Base-by-base conservation (phyloP, 2,113 vertebrate species). In the Colistium nudipinnis region DNA sequence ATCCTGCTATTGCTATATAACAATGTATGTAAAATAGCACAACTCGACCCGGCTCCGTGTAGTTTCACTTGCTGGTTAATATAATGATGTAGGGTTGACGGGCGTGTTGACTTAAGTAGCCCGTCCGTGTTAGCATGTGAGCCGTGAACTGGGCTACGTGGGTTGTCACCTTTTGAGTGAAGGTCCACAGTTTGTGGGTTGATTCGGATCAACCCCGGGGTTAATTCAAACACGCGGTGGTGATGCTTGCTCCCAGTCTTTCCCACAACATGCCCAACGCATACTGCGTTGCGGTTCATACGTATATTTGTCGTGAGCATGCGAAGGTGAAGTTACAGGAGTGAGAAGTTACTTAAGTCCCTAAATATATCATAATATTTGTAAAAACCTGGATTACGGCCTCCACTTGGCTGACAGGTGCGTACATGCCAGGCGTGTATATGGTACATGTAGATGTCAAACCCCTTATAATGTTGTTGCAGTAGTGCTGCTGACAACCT, bases 111-210 rank as follows among this genome's bases (percentile, higher is more conserved):
- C 10, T 63, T 24, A 2, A 62, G n/a, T 13, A 1, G 6, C 8
- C 10, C 60, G 25, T 54, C 33, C 24, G 3, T 13, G 39, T 39
- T 72, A 55, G 45, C 78, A 2, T 13, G n/a, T 43, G 49, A 62
- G 80, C n/a, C 22, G 48, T 41, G 65, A 24, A 17, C 31, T 30
- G 49, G 49, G 28, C 52, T 47, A 22, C 27, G 16, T 45, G 24
- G 31, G 20, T 45, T 43, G 41, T n/a, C n/a, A n/a, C n/a, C 33
- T 11, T 30, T 16, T 30, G 22, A 49, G 41, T 7, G 7, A 36
- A 6, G 7, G 35, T 36, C 30, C 8, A 31, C 8, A 10, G 35
- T 17, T 14, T 13, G 43, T 45, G 8, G 17, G 19, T n/a, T 4
- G 1, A n/a, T 44, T 14, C 5, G 39, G 6, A 41, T 6, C 6